Percentiles rank a stretch among this genome's conserved stretches.
These are phyloP conservation scores for Brachynemurus nebulosus DNA, from an alignment of 2,888 invertebrate genomes.

Conservation along the genomic window DNA sequence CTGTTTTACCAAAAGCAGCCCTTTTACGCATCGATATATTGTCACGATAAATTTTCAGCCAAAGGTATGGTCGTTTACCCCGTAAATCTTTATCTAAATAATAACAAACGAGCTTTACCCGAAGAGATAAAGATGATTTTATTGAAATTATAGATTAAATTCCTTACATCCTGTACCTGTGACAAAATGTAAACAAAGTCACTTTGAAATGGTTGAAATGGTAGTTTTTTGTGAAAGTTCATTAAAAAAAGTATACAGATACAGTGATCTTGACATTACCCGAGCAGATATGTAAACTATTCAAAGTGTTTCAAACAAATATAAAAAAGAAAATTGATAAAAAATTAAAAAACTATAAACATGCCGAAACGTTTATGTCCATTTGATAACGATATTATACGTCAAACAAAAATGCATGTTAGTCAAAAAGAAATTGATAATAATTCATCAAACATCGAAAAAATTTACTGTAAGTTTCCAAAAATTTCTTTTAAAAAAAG, in stretches of 20 bases:
- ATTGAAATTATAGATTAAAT: no score
- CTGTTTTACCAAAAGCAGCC: no score
- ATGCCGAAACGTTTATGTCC: constrained; percentile 1
- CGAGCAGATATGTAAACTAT: not conserved
- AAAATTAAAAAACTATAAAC: not conserved
- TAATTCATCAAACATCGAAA: not conserved
- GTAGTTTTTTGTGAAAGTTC: no score
- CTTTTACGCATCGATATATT: no score
- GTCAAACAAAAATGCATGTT: not conserved
- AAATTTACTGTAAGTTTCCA: not conserved
- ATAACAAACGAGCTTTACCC: no score
- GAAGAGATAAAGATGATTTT: no score
- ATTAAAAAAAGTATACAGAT: not conserved
- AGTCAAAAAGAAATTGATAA: not conserved
- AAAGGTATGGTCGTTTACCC: no score
- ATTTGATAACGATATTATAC: not conserved
- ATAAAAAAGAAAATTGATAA: not conserved
- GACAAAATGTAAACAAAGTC: no score
- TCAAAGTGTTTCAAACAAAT: not conserved
- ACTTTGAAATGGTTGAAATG: no score
- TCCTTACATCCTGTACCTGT: no score
- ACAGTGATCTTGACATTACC: not conserved
- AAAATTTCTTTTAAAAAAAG: not conserved
- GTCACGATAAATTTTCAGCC: no score
- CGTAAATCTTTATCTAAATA: no score